phyloP scores from a whole-genome alignment of 2,888 invertebrate genomes.

The Acanthococcus lagerstroemiae region DNA sequence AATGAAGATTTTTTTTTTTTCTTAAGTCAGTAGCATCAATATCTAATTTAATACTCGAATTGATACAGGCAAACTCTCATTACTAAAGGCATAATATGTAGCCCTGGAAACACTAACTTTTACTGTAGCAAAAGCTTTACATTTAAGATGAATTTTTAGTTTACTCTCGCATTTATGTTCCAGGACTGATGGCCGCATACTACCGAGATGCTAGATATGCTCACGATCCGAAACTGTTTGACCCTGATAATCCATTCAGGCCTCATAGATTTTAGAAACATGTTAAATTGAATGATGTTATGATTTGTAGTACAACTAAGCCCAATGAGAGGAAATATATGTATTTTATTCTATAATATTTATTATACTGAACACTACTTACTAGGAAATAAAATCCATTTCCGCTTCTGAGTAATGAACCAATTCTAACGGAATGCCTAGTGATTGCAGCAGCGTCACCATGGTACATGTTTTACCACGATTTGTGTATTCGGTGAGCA shows the following conservation, averaged over 20 bases:
- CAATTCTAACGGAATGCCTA: slow-evolving; percentile 4
- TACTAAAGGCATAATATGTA: too few species aligned
- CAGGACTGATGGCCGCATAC: slow-evolving; percentile 68
- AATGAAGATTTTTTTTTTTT: background rate
- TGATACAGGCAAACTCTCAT: too few species aligned
- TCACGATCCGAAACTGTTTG: slow-evolving; percentile 82
- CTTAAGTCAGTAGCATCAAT: too few species aligned
- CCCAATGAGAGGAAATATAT: background rate
- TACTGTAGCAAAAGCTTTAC: too few species aligned
- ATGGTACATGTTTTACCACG: background rate
- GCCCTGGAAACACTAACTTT: too few species aligned
- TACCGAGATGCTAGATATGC: slow-evolving; percentile 69
- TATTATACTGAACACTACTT: background rate
- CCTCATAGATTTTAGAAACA: slow-evolving; percentile 60
- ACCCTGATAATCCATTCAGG: slow-evolving; percentile 71
- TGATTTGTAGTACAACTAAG: background rate
- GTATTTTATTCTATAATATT: background rate
- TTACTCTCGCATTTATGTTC: too few species aligned
- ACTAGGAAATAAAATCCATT: slow-evolving; percentile 8
- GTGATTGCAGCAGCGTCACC: background rate
- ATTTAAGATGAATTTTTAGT: too few species aligned
- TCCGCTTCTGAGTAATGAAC: slow-evolving; percentile 13
- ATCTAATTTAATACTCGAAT: too few species aligned
- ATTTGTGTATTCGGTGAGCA: slow-evolving; percentile 22
- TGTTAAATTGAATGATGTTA: background rate